These are phyloP conservation scores for Neomicropteryx cornuta DNA, from an alignment of 1,140 invertebrate species.

Conservation along the genomic window DNA sequence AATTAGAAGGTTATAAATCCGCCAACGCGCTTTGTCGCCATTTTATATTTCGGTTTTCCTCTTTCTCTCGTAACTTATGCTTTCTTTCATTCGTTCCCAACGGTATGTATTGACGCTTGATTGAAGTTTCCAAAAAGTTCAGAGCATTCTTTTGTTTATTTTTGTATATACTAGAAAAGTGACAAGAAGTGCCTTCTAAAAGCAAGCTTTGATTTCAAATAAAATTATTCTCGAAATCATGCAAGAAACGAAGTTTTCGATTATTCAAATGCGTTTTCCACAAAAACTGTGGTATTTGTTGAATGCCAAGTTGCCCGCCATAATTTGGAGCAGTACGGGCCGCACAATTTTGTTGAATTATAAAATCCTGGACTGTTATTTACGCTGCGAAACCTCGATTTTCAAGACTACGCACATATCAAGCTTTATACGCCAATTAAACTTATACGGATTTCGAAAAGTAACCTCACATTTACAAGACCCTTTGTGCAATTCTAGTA, in stretches of 20 bases:
- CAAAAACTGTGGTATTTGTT: conserved; percentile 50
- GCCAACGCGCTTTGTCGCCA: too few species aligned
- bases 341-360: conserved; percentile 44
- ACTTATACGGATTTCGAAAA: conserved; percentile 51
- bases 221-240: too few species aligned
- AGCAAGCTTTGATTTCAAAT: too few species aligned
- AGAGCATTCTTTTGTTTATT: too few species aligned
- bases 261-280: conserved; percentile 45
- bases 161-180: too few species aligned
- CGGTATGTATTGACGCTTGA: too few species aligned
- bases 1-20: too few species aligned
- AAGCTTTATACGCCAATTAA: conserved; percentile 48
- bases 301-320: conserved; percentile 40
- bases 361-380: conserved; percentile 40
- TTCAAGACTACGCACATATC: conserved; percentile 51
- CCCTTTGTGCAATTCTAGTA: conserved; percentile 38
- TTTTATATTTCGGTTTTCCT: too few species aligned
- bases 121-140: too few species aligned
- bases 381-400: conserved; percentile 38
- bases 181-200: too few species aligned
- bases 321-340: conserved; percentile 42
- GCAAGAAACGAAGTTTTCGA: conserved; percentile 35
- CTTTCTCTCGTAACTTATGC: too few species aligned
- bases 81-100: too few species aligned
- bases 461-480: conserved; percentile 47